phyloP scores from a whole-genome alignment of 1,140 invertebrate genomes.

The Drosophila suzukii region DNA sequence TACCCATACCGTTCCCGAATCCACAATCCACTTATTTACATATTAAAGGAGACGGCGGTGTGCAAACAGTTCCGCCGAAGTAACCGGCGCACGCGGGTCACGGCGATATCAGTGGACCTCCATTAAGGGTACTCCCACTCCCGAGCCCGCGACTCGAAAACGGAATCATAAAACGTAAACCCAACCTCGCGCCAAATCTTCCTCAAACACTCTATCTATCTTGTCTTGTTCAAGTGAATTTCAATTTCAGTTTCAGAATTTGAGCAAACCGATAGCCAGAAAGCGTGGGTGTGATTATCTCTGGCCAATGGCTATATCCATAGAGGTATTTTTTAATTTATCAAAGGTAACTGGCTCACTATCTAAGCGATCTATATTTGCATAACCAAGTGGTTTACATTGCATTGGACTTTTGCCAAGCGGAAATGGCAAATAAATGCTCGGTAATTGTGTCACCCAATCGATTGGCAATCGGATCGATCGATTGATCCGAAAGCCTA shows the following conservation, averaged over 20 bases:
- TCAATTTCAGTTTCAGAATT: slow-evolving; percentile 49
- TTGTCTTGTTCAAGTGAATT: slow-evolving; percentile 58
- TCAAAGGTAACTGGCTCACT: slow-evolving; percentile 13
- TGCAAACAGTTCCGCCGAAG: slow-evolving; percentile 60
- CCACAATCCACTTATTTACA: slow-evolving; percentile 43
- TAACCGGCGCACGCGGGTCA: slow-evolving; percentile 45
- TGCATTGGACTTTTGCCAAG: slow-evolving; percentile 32
- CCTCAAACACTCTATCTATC: slow-evolving; percentile 49
- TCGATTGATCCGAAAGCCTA: not conserved
- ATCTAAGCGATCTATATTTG: slow-evolving; percentile 46
- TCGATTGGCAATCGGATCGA: not conserved
- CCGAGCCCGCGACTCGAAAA: not conserved
- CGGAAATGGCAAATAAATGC: slow-evolving; percentile 39
- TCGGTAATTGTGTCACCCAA: slow-evolving; percentile 57
- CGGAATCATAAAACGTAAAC: slow-evolving; percentile 50
- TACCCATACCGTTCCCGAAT: slow-evolving; percentile 26
- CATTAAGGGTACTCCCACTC: not conserved
- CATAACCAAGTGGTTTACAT: slow-evolving; percentile 75
- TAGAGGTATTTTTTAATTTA: slow-evolving; percentile 45
- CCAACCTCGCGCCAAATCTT: slow-evolving; percentile 65
- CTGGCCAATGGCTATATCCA: not conserved
- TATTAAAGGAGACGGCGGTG: slow-evolving; percentile 42
- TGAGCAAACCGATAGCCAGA: slow-evolving; percentile 12
- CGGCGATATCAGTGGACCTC: slow-evolving; percentile 54
- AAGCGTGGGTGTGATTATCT: slow-evolving; percentile 63